Evolutionary conservation across 2,888 invertebrate species (phyloP), one percentile per base, ranked within the genome.

Genomic region (Athetis lepigone): DNA sequence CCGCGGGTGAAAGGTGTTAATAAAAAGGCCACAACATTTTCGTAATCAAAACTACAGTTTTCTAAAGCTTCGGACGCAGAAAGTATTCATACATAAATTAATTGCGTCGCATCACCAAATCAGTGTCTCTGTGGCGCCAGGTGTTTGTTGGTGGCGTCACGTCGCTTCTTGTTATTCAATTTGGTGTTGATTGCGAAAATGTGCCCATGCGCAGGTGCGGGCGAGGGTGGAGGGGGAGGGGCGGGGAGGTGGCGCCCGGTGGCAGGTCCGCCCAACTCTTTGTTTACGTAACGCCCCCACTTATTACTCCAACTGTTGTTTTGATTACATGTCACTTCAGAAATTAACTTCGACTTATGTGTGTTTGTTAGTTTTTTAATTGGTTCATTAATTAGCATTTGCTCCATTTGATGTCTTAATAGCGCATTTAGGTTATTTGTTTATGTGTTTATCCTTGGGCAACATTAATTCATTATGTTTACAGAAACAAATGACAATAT

Each of bases 261-360:
- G 88, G 89, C 92, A 86, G 92, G 87, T 86, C 92, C 94, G 93
- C 94, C 94, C 94, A 92, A 86, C 90, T 90, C 92, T 93, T 94
- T 94, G 94, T 94, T 94, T 92, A 93, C 88, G 92, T 89, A 90
- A 92, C 94, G 93, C 94, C 94, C 92, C 88, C 89, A 80, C 88
- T 92, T 89, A 92, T 93, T 93, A 92, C 82, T 79, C 77, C 79
- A 87, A 84, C 84, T 84, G 85, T 83, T 82, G 86, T 88, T 88
- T n/a, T 84, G 87, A 90, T 88, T 83, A 71, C 69, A 66, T 78
- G 62, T 51, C 52, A 62, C 56, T 42, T 61, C 49, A 55, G 37
- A 54, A 59, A 51, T 58, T 21, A 64, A 75, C 68, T 65, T 55
- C 25, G 45, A 63, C 23, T 54, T 39, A 33, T 39, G 55, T 47